These are phyloP conservation scores for Zaprionus tsacasi DNA, from an alignment of 1,140 invertebrate genomes.

Conservation along the genomic window DNA sequence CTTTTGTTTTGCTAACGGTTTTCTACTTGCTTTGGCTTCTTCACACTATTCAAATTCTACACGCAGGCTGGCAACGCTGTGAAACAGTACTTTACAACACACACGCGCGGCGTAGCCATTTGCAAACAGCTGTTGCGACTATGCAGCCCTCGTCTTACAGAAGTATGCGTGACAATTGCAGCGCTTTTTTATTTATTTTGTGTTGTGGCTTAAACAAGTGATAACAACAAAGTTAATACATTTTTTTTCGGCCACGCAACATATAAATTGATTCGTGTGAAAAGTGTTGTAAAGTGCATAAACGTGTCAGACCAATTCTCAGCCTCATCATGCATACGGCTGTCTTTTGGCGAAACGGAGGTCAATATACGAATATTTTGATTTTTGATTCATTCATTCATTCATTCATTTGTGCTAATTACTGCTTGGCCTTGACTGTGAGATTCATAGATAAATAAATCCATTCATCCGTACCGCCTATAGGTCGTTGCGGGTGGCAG, in stretches of 20 bases:
- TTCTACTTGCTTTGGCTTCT: background rate
- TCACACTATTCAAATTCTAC: slow-evolving; percentile 6
- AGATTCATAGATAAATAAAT: background rate
- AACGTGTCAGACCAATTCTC: background rate
- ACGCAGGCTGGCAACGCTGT: slow-evolving; percentile 20
- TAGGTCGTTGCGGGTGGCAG: background rate
- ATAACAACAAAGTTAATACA: slow-evolving; percentile 9
- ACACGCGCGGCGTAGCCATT: background rate
- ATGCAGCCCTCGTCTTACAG: slow-evolving; percentile 25
- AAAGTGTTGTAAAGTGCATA: slow-evolving; percentile 36
- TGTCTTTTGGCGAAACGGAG: slow-evolving; percentile 83
- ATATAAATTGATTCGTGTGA: slow-evolving; percentile 7
- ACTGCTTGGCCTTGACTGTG: slow-evolving; percentile 17
- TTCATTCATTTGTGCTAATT: slow-evolving; percentile 71
- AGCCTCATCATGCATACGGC: slow-evolving; percentile 77
- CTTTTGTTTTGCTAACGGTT: slow-evolving; percentile 25
- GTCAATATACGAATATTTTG: slow-evolving; percentile 48
- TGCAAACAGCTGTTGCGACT: slow-evolving; percentile 23
- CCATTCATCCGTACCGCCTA: slow-evolving; percentile 3
- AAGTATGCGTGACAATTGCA: slow-evolving; percentile 36
- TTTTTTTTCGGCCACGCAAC: slow-evolving; percentile 33
- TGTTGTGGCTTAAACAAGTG: slow-evolving; percentile 26
- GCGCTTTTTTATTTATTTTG: slow-evolving; percentile 40
- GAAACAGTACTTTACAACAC: slow-evolving; percentile 29
- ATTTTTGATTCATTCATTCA: slow-evolving; percentile 40